A percentile compares a stretch with the other conserved stretches of the same genome.
These are phyloP conservation scores for Bombus impatiens DNA, from an alignment of 1,140 invertebrate genomes.

Conservation along the genomic window DNA sequence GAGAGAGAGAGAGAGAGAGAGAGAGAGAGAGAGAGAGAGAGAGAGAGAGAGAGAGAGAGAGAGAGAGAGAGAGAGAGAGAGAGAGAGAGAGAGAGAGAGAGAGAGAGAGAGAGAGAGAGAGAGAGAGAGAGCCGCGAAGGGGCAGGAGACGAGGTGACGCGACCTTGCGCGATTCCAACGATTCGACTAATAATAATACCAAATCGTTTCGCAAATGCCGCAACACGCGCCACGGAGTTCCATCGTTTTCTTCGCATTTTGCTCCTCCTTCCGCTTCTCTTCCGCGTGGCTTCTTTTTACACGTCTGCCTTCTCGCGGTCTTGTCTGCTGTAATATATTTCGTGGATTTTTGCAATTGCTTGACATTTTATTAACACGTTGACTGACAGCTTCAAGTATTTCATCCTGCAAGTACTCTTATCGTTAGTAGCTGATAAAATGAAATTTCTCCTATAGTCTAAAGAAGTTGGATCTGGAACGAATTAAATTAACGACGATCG, in stretches of 20 bases:
- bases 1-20: not conserved
- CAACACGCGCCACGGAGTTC: slow-evolving; percentile 35
- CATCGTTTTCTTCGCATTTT: slow-evolving; percentile 20
- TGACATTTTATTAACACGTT: too few relatives aligned
- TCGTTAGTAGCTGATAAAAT: too few relatives aligned
- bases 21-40: not conserved
- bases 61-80: not conserved
- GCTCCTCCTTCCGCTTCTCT: slow-evolving; percentile 21
- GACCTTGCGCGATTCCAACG: slow-evolving; percentile 62
- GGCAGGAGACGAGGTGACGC: slow-evolving; percentile 1
- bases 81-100: not conserved
- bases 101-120: not conserved
- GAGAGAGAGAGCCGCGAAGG: not conserved
- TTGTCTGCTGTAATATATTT: not conserved
- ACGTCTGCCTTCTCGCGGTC: not conserved
- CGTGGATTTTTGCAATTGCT: not conserved
- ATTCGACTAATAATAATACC: slow-evolving; percentile 65
- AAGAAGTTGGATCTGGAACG: too few relatives aligned
- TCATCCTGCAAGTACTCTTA: too few relatives aligned
- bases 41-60: not conserved
- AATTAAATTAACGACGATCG: too few relatives aligned
- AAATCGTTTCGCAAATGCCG: slow-evolving; percentile 54
- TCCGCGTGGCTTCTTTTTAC: slow-evolving; percentile 1
- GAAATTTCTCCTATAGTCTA: too few relatives aligned
- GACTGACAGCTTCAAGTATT: too few relatives aligned